phyloP scores from a whole-genome alignment of 2,888 invertebrate genomes.

The Altica lythri region DNA sequence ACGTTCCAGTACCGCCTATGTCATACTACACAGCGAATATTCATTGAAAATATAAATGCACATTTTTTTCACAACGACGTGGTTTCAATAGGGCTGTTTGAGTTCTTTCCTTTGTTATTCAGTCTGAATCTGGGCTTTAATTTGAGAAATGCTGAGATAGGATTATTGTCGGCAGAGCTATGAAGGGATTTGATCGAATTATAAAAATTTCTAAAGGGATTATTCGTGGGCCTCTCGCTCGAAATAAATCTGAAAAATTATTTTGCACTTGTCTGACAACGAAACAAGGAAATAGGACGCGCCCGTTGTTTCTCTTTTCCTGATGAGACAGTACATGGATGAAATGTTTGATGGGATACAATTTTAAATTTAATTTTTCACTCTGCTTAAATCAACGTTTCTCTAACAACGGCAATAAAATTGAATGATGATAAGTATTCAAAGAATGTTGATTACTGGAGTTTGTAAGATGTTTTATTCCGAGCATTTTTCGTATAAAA shows the following conservation, averaged over 20 bases:
- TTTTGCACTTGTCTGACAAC: slow-evolving; percentile 25
- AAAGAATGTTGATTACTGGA: no score
- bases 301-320: slow-evolving; percentile 10
- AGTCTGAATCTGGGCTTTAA: slow-evolving; percentile 24
- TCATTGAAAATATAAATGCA: slow-evolving; percentile 20
- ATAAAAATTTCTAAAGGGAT: slow-evolving; percentile 26
- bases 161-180: slow-evolving; percentile 24
- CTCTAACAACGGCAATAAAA: no score
- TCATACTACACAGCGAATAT: slow-evolving; percentile 6
- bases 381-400: no score
- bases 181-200: slow-evolving; percentile 25
- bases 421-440: no score
- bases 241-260: slow-evolving; percentile 26
- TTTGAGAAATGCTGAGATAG: slow-evolving; percentile 25
- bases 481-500: no score
- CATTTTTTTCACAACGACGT: slow-evolving; percentile 21
- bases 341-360: slow-evolving; percentile 15
- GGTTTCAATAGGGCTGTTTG: slow-evolving; percentile 20
- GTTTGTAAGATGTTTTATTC: no score
- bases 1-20: slow-evolving; percentile 5
- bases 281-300: slow-evolving; percentile 14
- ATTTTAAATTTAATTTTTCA: slow-evolving; percentile 13
- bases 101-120: slow-evolving; percentile 26
- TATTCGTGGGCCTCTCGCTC: slow-evolving; percentile 20
- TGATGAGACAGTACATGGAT: slow-evolving; percentile 17